phyloP scores from a whole-genome alignment of 2,888 invertebrate species.

The Stictocephala bisonia region DNA sequence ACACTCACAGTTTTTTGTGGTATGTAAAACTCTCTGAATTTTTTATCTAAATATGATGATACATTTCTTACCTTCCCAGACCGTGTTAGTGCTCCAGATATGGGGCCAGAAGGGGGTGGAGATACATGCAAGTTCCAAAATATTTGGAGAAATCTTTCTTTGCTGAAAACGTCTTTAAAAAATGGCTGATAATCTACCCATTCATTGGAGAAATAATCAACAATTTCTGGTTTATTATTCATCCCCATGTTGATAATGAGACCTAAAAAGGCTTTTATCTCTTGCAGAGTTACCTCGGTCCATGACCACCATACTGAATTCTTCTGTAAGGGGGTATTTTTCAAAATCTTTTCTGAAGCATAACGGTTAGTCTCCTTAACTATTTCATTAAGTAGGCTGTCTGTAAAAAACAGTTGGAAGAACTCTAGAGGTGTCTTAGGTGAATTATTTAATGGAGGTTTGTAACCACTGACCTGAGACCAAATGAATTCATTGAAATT shows the following conservation, averaged over 20 bases:
- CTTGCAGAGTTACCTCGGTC: background rate
- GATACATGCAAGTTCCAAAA: conserved; percentile 15
- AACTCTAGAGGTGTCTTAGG: too few relatives aligned
- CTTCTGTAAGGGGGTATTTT: background rate
- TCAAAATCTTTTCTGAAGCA: background rate
- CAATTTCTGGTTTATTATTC: conserved; percentile 14
- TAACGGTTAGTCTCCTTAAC: too few relatives aligned
- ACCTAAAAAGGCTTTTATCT: background rate
- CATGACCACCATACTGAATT: conserved; percentile 32
- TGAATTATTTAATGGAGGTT: too few relatives aligned
- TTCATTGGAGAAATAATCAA: conserved; percentile 23
- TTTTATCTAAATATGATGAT: background rate
- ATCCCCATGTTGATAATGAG: conserved; percentile 21
- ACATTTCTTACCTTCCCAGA: conserved; percentile 8
- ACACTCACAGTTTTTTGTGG: conserved; percentile 6
- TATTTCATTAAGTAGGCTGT: too few relatives aligned
- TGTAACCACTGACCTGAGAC: too few relatives aligned
- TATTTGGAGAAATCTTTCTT: conserved; percentile 16
- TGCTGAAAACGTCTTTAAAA: conserved; percentile 24
- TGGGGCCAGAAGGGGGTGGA: background rate
- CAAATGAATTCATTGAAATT: too few relatives aligned
- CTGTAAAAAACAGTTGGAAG: too few relatives aligned
- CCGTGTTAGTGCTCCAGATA: background rate
- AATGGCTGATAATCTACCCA: conserved; percentile 12
- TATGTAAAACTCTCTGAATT: conserved; percentile 16